These are phyloP conservation scores for Uropsilus gracilis DNA, from an alignment of 2,113 vertebrate species.

Conservation along the genomic window DNA sequence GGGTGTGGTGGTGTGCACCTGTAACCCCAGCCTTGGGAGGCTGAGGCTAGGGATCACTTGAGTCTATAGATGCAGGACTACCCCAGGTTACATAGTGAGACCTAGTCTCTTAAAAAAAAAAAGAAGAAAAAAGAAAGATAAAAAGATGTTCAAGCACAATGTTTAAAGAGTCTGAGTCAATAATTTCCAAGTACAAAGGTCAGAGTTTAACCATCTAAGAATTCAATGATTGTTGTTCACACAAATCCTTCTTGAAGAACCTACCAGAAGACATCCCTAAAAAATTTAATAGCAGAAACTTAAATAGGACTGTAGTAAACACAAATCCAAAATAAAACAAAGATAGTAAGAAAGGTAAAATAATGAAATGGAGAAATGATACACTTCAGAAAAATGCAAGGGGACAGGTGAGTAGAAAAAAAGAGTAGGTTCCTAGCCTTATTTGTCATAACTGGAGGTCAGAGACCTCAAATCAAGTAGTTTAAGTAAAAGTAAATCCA, in stretches of 20 bases:
- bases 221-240: not conserved
- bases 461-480: not conserved
- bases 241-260: not conserved
- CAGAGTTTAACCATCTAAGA: not conserved
- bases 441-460: not conserved
- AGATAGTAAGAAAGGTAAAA: not conserved
- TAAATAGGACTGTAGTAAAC: not conserved
- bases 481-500: not conserved
- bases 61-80: too few species aligned
- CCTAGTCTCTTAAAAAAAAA: too few species aligned
- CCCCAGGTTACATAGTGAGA: too few species aligned
- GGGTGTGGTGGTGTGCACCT: too few species aligned
- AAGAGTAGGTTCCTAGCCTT: not conserved
- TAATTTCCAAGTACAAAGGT: not conserved
- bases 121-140: too few species aligned
- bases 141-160: not conserved
- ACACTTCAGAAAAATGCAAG: not conserved
- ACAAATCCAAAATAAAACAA: slow-evolving; percentile 12
- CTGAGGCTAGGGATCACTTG: too few species aligned
- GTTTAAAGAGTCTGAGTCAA: not conserved
- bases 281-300: not conserved
- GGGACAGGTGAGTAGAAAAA: not conserved
- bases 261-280: not conserved
- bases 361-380: not conserved
- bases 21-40: too few species aligned